Evolutionary conservation across 2,888 invertebrate species (phyloP).

Genomic region (Dioctria linearis): DNA sequence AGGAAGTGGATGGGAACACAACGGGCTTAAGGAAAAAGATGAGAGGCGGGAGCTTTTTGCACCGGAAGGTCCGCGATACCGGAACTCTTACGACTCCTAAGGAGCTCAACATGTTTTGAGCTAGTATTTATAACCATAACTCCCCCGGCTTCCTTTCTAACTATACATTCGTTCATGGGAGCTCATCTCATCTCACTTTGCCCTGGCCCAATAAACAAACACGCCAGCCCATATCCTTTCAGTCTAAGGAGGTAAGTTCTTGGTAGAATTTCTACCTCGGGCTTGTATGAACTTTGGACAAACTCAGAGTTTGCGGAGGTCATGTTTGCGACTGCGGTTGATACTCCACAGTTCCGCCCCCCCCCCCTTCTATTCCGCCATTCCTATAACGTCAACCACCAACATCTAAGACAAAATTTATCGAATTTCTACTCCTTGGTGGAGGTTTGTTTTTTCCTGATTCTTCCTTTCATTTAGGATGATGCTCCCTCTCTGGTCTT

Average conservation of each 20-base stretch:
- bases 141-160: neutral
- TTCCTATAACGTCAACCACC: neutral
- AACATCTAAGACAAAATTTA: conserved; percentile 32
- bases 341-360: neutral
- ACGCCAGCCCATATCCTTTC: conserved; percentile 18
- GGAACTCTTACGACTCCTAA: conserved; percentile 33
- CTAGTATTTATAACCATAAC: conserved; percentile 15
- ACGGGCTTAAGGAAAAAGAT: neutral
- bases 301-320: conserved; percentile 36
- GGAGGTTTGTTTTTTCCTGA: conserved; percentile 14
- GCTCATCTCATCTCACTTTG: neutral
- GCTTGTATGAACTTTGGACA: conserved; percentile 31
- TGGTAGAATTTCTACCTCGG: conserved; percentile 29
- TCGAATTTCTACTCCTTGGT: conserved; percentile 25
- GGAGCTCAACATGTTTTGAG: conserved; percentile 37
- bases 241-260: conserved; percentile 20
- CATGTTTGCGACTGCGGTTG: conserved; percentile 8
- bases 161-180: neutral
- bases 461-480: neutral
- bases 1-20: conserved; percentile 40
- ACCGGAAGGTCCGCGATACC: conserved; percentile 38
- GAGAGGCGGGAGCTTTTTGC: neutral
- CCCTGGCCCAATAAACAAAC: conserved; percentile 5
- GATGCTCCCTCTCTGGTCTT: neutral
- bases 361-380: neutral